Evolutionary conservation across 1,140 invertebrate genomes (phyloP).

Genomic region (Reticulitermes speratus): DNA sequence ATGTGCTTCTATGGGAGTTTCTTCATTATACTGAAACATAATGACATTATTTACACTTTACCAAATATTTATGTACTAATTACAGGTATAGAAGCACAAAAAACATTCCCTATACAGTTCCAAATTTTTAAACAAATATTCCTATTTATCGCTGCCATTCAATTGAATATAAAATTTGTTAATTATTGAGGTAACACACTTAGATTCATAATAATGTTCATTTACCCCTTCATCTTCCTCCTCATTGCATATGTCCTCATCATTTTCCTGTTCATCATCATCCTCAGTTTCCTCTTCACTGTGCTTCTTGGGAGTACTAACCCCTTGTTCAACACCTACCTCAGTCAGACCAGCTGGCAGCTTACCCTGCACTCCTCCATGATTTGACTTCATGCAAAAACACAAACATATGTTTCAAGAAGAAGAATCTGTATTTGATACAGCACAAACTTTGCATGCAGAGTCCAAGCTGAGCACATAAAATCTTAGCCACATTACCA

Average conservation of each 20-base stretch:
- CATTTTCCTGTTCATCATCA: conserved; percentile 20
- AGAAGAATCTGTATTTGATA: neutral
- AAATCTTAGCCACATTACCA: neutral
- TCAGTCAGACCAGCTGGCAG: conserved; percentile 50
- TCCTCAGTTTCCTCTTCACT: neutral
- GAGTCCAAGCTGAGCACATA: neutral
- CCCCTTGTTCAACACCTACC: neutral
- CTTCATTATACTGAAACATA: no score
- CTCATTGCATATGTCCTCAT: conserved; percentile 40
- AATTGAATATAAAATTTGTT: no score
- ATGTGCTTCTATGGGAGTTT: no score
- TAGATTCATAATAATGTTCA: conserved; percentile 9
- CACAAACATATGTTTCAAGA: conserved; percentile 19
- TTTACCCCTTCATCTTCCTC: conserved; percentile 47
- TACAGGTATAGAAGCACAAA: no score
- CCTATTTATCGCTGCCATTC: no score
- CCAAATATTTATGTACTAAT: no score
- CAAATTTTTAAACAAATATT: no score
- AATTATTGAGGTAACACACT: neutral
- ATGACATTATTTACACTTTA: no score
- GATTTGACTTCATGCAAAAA: conserved; percentile 55
- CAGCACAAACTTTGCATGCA: neutral
- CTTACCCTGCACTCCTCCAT: conserved; percentile 63
- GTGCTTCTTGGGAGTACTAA: neutral
- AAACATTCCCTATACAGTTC: no score